Evolutionary conservation across 2,797 vertebrate species (phyloP).

Genomic region (Tamandua tetradactyla): DNA sequence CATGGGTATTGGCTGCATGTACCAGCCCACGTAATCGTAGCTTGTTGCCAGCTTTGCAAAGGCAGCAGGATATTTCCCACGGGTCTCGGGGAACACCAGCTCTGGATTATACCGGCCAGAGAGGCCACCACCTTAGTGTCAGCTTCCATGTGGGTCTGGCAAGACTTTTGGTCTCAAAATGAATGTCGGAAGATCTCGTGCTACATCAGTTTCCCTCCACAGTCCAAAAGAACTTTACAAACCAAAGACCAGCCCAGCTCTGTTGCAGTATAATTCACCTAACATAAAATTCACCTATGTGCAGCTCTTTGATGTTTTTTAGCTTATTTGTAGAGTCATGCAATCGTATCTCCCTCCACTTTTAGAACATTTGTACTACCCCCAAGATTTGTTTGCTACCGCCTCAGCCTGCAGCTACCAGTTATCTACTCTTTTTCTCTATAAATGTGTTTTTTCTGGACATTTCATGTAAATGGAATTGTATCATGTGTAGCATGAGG

Average conservation of each 20-base stretch:
- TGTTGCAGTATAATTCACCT: background rate
- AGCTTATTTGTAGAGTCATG: background rate
- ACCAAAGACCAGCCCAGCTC: background rate
- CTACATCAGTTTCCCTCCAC: background rate
- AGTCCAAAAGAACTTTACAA: background rate
- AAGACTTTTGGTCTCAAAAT: background rate
- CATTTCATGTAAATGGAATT: background rate
- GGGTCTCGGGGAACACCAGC: background rate
- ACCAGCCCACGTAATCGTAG: background rate
- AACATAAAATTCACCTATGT: background rate
- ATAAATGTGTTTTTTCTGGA: background rate
- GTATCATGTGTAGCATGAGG: background rate
- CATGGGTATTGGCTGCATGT: background rate
- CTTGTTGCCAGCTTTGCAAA: background rate
- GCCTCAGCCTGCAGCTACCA: no score
- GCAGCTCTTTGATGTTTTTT: background rate
- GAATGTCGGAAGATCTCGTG: background rate
- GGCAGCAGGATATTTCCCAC: background rate
- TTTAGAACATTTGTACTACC: background rate
- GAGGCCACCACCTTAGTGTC: background rate
- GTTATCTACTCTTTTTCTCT: background rate
- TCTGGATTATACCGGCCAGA: background rate
- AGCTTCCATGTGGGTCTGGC: background rate
- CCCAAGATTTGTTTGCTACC: background rate
- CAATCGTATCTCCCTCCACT: background rate